Conservation (phyloP, 1,140 invertebrate genomes). For the Eriosoma lanigerum region DNA sequence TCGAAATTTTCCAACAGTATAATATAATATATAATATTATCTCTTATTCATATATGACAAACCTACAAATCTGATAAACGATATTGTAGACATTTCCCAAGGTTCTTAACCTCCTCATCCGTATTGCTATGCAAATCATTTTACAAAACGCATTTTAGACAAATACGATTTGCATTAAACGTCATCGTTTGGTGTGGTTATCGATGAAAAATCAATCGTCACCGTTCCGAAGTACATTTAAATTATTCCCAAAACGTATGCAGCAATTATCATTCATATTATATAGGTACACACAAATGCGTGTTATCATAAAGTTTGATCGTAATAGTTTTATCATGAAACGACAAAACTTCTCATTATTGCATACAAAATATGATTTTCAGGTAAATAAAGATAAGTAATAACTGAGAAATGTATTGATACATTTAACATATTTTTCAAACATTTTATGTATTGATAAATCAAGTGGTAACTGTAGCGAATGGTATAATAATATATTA, state of each 20-base stretch:
- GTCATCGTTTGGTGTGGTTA: conserved; percentile 30
- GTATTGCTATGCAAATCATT: conserved; percentile 47
- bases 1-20: neutral
- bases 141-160: conserved; percentile 44
- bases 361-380: too few species aligned
- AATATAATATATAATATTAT: conserved; percentile 2
- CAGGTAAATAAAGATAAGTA: too few species aligned
- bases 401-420: too few species aligned
- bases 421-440: too few species aligned
- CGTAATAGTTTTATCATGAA: too few species aligned
- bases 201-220: conserved; percentile 23
- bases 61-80: conserved; percentile 37
- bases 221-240: conserved; percentile 14
- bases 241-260: conserved; percentile 37
- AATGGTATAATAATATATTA: too few species aligned
- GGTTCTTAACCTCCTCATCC: conserved; percentile 39
- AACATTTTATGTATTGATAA: too few species aligned
- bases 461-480: too few species aligned
- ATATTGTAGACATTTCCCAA: conserved; percentile 32
- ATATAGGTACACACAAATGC: too few species aligned
- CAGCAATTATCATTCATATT: conserved; percentile 23
- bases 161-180: conserved; percentile 45
- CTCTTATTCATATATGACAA: conserved; percentile 1
- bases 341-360: too few species aligned
- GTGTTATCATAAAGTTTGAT: too few species aligned